phyloP scores from a whole-genome alignment of 2,113 vertebrate species.

The Trochalopteron elliotii region DNA sequence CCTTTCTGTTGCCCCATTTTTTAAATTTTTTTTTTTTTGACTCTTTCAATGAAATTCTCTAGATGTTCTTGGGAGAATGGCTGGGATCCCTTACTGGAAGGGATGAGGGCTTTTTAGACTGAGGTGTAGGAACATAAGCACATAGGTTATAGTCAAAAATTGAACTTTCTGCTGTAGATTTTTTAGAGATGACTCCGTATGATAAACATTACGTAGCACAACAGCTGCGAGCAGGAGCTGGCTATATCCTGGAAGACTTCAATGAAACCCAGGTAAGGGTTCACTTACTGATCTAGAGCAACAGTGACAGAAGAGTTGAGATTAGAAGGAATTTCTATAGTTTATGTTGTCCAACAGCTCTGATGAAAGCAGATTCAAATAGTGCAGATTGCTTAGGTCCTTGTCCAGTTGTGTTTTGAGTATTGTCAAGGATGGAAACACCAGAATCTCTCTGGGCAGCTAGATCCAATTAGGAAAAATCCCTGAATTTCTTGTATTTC shows the following conservation, averaged over 20 bases:
- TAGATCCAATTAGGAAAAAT: background rate
- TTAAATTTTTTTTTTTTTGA: background rate
- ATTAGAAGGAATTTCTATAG: background rate
- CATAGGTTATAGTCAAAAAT: background rate
- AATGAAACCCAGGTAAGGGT: constrained; percentile 90
- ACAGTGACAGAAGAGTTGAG: background rate
- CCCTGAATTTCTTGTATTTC: background rate
- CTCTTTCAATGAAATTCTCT: background rate
- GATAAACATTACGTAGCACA: constrained; percentile 86
- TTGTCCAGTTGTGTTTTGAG: background rate
- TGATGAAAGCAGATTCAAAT: background rate
- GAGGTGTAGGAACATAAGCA: background rate
- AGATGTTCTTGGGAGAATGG: background rate
- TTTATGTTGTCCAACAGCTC: background rate
- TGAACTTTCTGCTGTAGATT: constrained; percentile 74
- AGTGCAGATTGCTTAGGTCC: background rate
- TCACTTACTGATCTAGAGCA: background rate
- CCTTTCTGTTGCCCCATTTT: background rate
- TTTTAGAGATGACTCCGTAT: constrained; percentile 83
- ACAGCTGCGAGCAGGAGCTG: constrained; percentile 91
- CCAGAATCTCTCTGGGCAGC: background rate
- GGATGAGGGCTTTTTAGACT: background rate
- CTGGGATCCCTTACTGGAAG: background rate
- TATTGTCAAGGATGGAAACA: background rate
- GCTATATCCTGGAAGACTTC: constrained; percentile 91